Base-by-base conservation (phyloP, 2,888 invertebrate species). In the Latrodectus elegans region DNA sequence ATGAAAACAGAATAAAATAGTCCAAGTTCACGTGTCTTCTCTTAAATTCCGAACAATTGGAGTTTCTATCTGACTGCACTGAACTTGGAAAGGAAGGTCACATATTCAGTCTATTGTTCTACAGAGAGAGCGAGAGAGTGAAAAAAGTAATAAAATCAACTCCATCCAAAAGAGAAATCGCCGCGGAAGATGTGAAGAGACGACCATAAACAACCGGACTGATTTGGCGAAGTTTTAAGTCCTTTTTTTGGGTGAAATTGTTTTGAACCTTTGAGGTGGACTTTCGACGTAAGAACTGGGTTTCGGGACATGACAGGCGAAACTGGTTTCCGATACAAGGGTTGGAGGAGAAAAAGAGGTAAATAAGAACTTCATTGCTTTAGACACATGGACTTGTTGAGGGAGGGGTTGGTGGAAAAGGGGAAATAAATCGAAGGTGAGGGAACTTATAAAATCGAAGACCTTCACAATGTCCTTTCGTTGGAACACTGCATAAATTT, bases 221-320 rank as follows among this genome's bases (percentile, higher is more conserved):
- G 12, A n/a, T 60, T 55, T 60, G n/a, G n/a, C 60, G 12, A 10
- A 12, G n/a, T 12, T 60, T 60, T 10, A n/a, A 8, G 4, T 53
- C 73, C 73, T 81, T 38, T 38, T 81, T 81, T 65, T 65, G 65
- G 73, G 65, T 65, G 71, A 81, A 81, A 81, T 81, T 74, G 73
- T 67, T 81, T 81, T 81, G 73, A 81, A 81, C 73, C 73, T 65
- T 81, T 53, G 14, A 22, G 68, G 74, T 72, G 55, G n/a, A 51
- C n/a, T 12, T 68, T 67, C 60, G 60, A 55, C 17, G 64, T 71
- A 70, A 77, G 52, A 76, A 67, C 17, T 67, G 55, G 22, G 81
- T 53, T 52, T 74, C 53, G 49, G 65, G 73, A 81, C 81, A 65
- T 81, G 81, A 81, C 67, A 73, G 81, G 53, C 26, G 65, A 73